Evolutionary conservation across 2,113 vertebrate genomes (phyloP).

Genomic region (Colossoma macropomum): DNA sequence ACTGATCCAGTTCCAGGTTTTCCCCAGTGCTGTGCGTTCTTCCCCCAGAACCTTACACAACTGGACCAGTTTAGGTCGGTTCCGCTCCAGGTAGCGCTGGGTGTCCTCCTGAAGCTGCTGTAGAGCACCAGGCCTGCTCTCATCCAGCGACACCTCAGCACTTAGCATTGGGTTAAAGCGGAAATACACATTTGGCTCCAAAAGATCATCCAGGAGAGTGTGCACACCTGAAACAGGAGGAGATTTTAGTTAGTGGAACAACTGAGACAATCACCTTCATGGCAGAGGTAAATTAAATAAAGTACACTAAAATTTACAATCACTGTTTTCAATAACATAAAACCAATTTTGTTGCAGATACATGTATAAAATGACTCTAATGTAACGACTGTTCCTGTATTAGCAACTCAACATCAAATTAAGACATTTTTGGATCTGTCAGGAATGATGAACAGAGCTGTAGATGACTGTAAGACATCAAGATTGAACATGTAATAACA

Average conservation of each 20-base stretch:
- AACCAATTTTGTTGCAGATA: too few species aligned
- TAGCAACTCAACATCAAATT: too few species aligned
- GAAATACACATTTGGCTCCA: slow-evolving; percentile 76
- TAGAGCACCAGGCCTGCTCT: slow-evolving; percentile 69
- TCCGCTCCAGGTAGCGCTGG: slow-evolving; percentile 74
- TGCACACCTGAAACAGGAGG: slow-evolving; percentile 65
- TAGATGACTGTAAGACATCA: too few species aligned
- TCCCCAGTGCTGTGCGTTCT: slow-evolving; percentile 65
- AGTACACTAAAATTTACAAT: too few species aligned
- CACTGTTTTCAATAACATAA: too few species aligned
- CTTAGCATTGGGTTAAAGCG: slow-evolving; percentile 81
- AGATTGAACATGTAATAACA: too few species aligned
- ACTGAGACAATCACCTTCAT: too few species aligned
- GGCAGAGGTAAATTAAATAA: too few species aligned
- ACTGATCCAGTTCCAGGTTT: slow-evolving; percentile 71
- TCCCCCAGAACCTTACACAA: slow-evolving; percentile 71
- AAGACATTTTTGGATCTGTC: too few species aligned
- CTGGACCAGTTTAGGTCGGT: slow-evolving; percentile 69
- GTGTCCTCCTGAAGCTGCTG: slow-evolving; percentile 73
- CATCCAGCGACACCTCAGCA: slow-evolving; percentile 73
- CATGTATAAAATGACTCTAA: too few species aligned
- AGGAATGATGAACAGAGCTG: too few species aligned
- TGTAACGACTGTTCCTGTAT: too few species aligned
- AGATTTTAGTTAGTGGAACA: neutral
- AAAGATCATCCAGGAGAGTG: slow-evolving; percentile 76